Evolutionary conservation across 2,113 vertebrate species (phyloP).

Genomic region (Salvator merianae): DNA sequence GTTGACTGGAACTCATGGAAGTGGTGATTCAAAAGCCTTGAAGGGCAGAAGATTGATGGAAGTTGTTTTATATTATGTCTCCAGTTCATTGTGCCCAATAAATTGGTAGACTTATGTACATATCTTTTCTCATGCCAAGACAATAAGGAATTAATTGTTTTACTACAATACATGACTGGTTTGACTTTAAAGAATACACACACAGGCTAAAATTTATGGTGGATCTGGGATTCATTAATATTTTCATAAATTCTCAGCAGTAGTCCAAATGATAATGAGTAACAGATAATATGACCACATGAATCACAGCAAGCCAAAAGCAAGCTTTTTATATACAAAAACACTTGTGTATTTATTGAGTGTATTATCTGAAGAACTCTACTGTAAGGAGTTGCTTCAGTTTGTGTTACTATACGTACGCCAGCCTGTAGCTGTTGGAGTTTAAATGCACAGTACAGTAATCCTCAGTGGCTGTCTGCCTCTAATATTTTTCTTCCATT

Average conservation of each 20-base stretch:
- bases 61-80: background rate
- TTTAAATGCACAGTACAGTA: background rate
- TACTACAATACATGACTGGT: slow-evolving; percentile 6
- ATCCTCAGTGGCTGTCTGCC: background rate
- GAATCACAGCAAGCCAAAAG: slow-evolving; percentile 17
- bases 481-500: background rate
- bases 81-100: background rate
- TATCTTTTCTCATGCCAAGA: background rate
- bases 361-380: slow-evolving; percentile 13
- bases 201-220: slow-evolving; percentile 3
- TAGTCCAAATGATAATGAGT: slow-evolving; percentile 26
- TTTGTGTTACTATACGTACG: background rate
- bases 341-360: background rate
- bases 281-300: slow-evolving; percentile 22
- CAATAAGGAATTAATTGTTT: background rate
- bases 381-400: background rate
- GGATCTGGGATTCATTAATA: slow-evolving; percentile 30
- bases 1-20: no score
- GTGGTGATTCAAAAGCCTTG: no score
- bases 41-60: no score
- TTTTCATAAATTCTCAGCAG: slow-evolving; percentile 5
- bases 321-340: background rate
- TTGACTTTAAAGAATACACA: background rate
- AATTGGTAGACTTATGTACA: background rate
- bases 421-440: background rate